Base-by-base conservation (phyloP, 2,888 invertebrate genomes). In the Xanthia icteritia region DNA sequence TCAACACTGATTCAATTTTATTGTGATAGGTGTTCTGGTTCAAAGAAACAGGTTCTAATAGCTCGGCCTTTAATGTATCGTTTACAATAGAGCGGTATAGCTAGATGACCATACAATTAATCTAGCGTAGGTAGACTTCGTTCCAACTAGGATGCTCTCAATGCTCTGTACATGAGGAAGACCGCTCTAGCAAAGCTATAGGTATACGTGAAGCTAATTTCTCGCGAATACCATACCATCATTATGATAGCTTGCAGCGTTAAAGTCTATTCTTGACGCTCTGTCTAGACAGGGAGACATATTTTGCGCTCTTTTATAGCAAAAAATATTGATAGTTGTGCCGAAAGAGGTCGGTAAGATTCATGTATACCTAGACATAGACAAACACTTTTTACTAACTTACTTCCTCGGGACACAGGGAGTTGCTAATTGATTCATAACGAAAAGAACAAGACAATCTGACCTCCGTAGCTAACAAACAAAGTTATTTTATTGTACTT, bases 401-500 rank as follows among this genome's bases (percentile, higher is more conserved):
- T 45, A 27, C 6, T 9, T 45, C 23, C 15, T 13, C 0, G 17
- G 17, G 11, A 31, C 23, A 13, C 15, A 48, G 27, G 23, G 48
- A 48, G 27, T 51, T 8, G 36, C 42, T 48, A 72, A 74, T 81
- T 70, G 23, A 74, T 36, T 39, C 48, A 72, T 48, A 65, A 45
- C 27, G 27, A 45, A 70, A 39, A 60, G 6, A 36, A 73, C 31
- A 63, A 66, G 60, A 77, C 36, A 54, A 61, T 74, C 63, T 31
- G 72, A 63, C 61, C 51, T 60, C 48, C 48, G n/a, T 61, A 75
- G 72, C 69, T 70, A 72, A 69, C 65, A 63, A 77, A 74, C 20
- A n/a, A 48, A 72, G 20, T 66, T 36, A 72, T 85, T 65, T 69
- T 63, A 74, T 66, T 65, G 31, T 13, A 15, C n/a, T 58, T 77